A percentile compares a stretch with the other conserved stretches of the same genome.
phyloP scores from a whole-genome alignment of 2,113 vertebrate species.

The Caranx melampygus region DNA sequence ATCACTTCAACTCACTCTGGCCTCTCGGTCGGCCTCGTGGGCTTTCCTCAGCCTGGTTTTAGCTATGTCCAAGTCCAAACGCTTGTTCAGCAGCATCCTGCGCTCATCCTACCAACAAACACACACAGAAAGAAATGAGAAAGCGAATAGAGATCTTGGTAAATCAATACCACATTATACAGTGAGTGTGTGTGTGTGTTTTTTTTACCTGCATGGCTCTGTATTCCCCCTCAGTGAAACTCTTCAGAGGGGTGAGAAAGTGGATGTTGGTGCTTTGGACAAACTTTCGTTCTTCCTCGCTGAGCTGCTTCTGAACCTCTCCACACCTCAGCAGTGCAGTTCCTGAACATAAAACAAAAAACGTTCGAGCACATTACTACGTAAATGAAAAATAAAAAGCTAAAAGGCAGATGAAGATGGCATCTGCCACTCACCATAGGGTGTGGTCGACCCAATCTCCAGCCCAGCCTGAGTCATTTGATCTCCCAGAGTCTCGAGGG shows the following conservation, averaged over 20 bases:
- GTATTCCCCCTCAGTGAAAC: constrained; percentile 93
- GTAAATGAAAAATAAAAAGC: neutral
- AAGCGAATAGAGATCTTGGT: neutral
- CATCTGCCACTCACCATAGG: constrained; percentile 69
- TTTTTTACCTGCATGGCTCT: constrained; percentile 90
- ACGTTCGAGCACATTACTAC: neutral
- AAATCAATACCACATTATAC: neutral
- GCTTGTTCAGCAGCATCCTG: constrained; percentile 77
- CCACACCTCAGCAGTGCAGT: constrained; percentile 92
- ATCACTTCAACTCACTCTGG: constrained; percentile 62
- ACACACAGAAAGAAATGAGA: neutral
- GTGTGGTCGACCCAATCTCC: constrained; percentile 87
- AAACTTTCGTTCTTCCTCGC: constrained; percentile 90
- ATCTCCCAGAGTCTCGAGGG: constrained; percentile 89
- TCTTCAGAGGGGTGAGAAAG: constrained; percentile 91
- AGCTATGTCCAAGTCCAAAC: constrained; percentile 79
- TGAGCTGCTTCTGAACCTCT: constrained; percentile 91
- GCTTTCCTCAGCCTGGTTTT: constrained; percentile 75
- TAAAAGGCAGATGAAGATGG: too few species aligned
- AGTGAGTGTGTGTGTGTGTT: neutral
- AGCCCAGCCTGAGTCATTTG: constrained; percentile 91
- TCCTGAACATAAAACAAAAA: constrained; percentile 80
- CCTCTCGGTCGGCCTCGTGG: constrained; percentile 71
- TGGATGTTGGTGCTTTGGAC: constrained; percentile 92
- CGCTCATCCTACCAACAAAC: constrained; percentile 67